These are phyloP conservation scores for Desmodus rotundus DNA, from an alignment of 2,113 vertebrate genomes.

Conservation along the genomic window DNA sequence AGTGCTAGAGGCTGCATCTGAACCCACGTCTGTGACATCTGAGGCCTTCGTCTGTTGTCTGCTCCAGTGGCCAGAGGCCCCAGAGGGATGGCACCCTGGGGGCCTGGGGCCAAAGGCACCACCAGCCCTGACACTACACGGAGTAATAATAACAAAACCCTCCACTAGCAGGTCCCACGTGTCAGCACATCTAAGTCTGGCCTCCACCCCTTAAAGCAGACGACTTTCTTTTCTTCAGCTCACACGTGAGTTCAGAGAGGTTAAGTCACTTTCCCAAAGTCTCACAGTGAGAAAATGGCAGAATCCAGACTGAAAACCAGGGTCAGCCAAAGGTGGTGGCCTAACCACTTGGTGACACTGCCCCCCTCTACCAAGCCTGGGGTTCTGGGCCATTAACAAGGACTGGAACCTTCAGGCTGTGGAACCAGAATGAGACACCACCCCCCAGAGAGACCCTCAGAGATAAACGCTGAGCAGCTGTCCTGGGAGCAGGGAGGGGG, in stretches of 20 bases:
- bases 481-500: background rate
- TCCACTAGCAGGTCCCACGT: accelerated
- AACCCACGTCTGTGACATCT: accelerated
- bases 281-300: background rate
- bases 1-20: background rate
- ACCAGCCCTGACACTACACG: background rate
- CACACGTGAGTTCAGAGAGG: background rate
- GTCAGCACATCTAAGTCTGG: background rate
- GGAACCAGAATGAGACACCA: background rate
- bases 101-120: background rate
- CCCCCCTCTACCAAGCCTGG: background rate
- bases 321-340: accelerated
- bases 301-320: background rate
- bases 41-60: accelerated
- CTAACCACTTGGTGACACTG: too few species aligned
- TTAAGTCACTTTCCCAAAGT: background rate
- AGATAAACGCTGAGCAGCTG: background rate
- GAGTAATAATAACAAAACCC: background rate
- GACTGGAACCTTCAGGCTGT: background rate
- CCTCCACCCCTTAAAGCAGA: background rate
- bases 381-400: background rate
- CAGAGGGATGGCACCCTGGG: accelerated
- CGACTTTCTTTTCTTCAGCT: background rate
- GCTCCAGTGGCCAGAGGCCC: too few species aligned
- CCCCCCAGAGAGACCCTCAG: background rate